These are phyloP conservation scores for Hassar affinis DNA, from an alignment of 2,113 vertebrate genomes.

Conservation along the genomic window DNA sequence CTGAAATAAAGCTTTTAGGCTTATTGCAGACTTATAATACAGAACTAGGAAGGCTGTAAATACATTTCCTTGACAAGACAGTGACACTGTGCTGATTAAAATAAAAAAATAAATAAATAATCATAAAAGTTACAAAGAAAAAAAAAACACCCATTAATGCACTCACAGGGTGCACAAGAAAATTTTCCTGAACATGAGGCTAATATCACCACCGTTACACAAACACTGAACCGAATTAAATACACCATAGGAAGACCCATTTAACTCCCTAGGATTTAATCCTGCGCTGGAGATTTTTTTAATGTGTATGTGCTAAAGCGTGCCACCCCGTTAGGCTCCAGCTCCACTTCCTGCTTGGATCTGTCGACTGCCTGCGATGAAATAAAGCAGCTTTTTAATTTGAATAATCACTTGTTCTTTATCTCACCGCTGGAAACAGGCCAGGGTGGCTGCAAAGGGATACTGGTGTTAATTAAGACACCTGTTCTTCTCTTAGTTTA, in stretches of 20 bases:
- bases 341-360: slow-evolving; percentile 26
- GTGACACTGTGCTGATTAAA: not conserved
- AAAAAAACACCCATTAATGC: not conserved
- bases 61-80: not conserved
- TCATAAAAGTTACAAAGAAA: not conserved
- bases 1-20: slow-evolving; percentile 41
- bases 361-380: slow-evolving; percentile 19
- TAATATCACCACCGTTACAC: slow-evolving; percentile 15
- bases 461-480: slow-evolving; percentile 55
- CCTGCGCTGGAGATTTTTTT: slow-evolving; percentile 20
- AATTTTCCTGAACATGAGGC: not conserved
- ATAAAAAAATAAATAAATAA: not conserved
- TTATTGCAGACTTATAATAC: not conserved
- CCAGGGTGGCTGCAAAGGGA: slow-evolving; percentile 49
- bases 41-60: not conserved
- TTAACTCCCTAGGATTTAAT: slow-evolving; percentile 39
- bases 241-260: slow-evolving; percentile 24
- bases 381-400: slow-evolving; percentile 36
- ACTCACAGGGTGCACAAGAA: not conserved
- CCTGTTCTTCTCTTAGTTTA: slow-evolving; percentile 50
- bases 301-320: slow-evolving; percentile 33
- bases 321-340: slow-evolving; percentile 18
- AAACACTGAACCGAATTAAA: slow-evolving; percentile 23
- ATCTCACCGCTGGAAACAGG: slow-evolving; percentile 36
- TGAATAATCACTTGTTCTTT: slow-evolving; percentile 45